Base-by-base conservation (phyloP, 2,797 vertebrate species). In the Xyrichtys novacula region DNA sequence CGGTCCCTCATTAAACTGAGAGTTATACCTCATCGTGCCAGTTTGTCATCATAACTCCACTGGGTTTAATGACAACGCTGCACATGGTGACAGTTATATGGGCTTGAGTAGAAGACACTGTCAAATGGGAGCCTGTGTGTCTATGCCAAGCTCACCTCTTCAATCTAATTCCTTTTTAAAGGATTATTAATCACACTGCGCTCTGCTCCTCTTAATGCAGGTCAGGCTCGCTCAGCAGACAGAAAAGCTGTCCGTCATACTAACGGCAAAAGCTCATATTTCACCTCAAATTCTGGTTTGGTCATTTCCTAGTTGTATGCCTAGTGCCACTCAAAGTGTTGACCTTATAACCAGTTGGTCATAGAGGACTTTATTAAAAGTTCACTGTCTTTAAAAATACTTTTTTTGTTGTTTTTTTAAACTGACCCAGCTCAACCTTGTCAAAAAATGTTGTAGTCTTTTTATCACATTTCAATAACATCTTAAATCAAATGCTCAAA, bases 141-240 rank as follows among this genome's bases (percentile, higher is more conserved):
- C 80, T 68, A 29, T 73, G 80, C 46, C 65, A 53, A 68, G 57
- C 52, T 42, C 54, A 36, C 55, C 32, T 73, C 80, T 74, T 74
- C 74, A 26, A 68, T 78, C 58, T 60, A 38, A 65, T 59, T 77
- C 44, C 63, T 71, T 59, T 48, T 46, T 55, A 49, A 63, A 63
- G 54, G 65, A 85, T 78, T 28, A 87, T 87, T 62, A 81, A 70
- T 74, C 84, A 84, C 65, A 26, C 28, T 40, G 42, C 14, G 50
- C 26, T 53, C 61, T 58, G 39, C 72, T 66, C 46, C 64, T 53
- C 31, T 38, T 23, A 48, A 70, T 39, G 47, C 62, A 49, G 67
- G 62, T 77, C 67, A 60, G 47, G 31, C 46, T 50, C 26, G 31
- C 46, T 50, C 26, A 29, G 65, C 42, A 69, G 65, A 70, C 22